Evolutionary conservation across 2,888 invertebrate species (phyloP).

Genomic region (Platypus cylindrus): DNA sequence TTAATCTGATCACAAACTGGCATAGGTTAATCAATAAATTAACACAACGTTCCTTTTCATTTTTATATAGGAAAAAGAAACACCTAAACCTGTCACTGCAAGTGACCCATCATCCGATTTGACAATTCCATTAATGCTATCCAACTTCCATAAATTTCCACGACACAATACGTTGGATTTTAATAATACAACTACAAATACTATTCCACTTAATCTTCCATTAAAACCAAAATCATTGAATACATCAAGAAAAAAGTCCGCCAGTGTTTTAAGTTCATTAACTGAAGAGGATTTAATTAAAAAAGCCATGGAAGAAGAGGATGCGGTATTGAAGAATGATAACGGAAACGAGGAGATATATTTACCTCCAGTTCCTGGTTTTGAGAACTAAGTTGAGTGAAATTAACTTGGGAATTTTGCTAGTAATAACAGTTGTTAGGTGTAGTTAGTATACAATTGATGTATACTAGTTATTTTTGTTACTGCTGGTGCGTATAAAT

Average conservation of each 20-base stretch:
- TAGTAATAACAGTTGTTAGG: too few relatives aligned
- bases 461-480: too few relatives aligned
- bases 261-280: slow-evolving; percentile 39
- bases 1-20: too few relatives aligned
- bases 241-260: slow-evolving; percentile 19
- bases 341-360: slow-evolving; percentile 23
- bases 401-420: too few relatives aligned
- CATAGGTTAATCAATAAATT: too few relatives aligned
- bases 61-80: slow-evolving; percentile 18
- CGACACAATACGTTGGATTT: slow-evolving; percentile 13
- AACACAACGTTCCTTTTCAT: too few relatives aligned
- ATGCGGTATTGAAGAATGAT: slow-evolving; percentile 37
- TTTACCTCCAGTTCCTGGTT: slow-evolving; percentile 32
- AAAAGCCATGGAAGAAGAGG: slow-evolving; percentile 45
- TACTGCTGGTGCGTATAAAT: too few relatives aligned
- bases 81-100: slow-evolving; percentile 14
- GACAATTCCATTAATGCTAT: slow-evolving; percentile 34
- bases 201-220: slow-evolving; percentile 33
- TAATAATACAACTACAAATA: slow-evolving; percentile 20
- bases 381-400: slow-evolving; percentile 20
- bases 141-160: slow-evolving; percentile 26
- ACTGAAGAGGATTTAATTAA: slow-evolving; percentile 44
- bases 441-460: too few relatives aligned
- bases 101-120: too few relatives aligned
- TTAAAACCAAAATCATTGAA: slow-evolving; percentile 21